phyloP scores from a whole-genome alignment of 37 sponge, comb jelly and placozoan species.

The Mnemiopsis leidyi region DNA sequence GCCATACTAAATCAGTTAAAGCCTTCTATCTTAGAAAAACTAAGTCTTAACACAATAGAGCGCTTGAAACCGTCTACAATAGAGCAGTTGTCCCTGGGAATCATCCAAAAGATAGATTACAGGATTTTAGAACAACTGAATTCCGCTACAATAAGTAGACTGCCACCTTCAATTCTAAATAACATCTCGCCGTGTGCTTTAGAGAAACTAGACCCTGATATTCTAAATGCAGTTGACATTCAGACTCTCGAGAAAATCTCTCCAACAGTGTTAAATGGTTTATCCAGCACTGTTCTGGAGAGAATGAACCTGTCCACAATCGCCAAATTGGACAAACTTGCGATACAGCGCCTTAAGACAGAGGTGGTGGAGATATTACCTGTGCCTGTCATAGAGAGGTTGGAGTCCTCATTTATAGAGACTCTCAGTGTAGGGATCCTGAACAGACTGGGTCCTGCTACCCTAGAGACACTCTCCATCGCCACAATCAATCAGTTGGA shows the following conservation, averaged over 20 bases:
- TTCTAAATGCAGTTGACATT: background rate
- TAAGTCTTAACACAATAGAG: conserved; percentile 37
- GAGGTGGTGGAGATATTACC: background rate
- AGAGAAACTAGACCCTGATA: background rate
- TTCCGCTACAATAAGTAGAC: background rate
- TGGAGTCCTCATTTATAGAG: background rate
- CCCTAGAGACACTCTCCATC: background rate
- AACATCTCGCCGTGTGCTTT: background rate
- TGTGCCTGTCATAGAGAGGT: background rate
- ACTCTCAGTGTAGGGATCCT: background rate
- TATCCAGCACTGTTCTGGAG: background rate
- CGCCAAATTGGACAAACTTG: background rate
- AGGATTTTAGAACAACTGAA: background rate
- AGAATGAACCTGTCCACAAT: background rate
- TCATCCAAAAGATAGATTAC: conserved; percentile 60
- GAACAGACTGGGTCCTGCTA: background rate
- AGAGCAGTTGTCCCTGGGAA: background rate
- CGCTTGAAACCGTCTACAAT: background rate
- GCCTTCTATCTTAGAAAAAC: conserved; percentile 3
- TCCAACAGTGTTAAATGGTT: background rate
- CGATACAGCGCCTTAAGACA: background rate
- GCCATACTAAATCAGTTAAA: background rate
- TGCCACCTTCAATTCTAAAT: conserved; percentile 12
- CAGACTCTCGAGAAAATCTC: background rate
- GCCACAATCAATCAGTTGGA: background rate